Base-by-base conservation (phyloP, 2,888 invertebrate species). In the Drosophila yooni region DNA sequence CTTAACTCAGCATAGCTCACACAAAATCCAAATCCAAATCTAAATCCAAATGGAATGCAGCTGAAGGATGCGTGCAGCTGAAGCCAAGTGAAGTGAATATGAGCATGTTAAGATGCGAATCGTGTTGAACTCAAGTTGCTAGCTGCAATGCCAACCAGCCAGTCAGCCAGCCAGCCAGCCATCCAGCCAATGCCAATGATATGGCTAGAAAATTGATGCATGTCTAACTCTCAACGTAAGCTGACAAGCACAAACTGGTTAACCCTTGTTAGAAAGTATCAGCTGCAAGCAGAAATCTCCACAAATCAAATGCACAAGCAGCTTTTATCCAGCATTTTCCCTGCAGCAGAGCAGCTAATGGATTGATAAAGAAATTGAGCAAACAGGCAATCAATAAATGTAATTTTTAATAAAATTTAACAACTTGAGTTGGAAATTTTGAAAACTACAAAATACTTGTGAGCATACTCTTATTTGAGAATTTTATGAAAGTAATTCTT, bases 1-100 rank as follows among this genome's bases (percentile, higher is more conserved):
- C 90, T 87, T 90, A 85, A 87, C 80, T 76, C 59, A 40, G 85
- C 64, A 58, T 62, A 54, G 66, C 67, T 38, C 27, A 36, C 27
- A 11, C 21, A 15, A 31, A 52, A 40, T 40, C n/a, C 43, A 46
- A 43, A 33, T 15, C 21, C 38, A 34, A 21, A 54, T 25, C 15
- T 27, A 40, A n/a, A 56, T 8, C 15, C 57, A 57, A 31, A 62
- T 31, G 76, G 46, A 53, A 58, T 50, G 57, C 31, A 29, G 38
- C 38, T 27, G 46, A 48, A 36, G 43, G n/a, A 33, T 56, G 38
- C 15, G 31, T 40, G 11, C 43, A 58, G 52, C 50, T 51, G 50
- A 43, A 61, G 65, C 48, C 52, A 57, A 43, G 60, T 33, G 34
- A 59, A 46, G 48, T 36, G 46, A 25, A 25, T 46, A 46, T 46